Base-by-base conservation (phyloP, 2,797 vertebrate species). In the Agapornis canus region DNA sequence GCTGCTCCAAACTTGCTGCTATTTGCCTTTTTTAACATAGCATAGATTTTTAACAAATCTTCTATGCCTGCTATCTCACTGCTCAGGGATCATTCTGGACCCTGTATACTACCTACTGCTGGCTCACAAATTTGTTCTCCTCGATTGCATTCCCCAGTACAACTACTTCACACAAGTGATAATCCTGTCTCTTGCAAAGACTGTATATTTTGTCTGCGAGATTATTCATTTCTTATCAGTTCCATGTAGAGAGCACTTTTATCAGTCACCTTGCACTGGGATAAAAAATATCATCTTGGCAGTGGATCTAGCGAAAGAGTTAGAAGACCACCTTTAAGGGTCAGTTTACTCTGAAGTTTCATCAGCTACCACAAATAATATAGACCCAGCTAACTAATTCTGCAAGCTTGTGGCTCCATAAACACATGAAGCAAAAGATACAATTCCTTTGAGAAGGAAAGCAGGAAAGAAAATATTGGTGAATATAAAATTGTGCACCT, bases 151-250 rank as follows among this genome's bases (percentile, higher is more conserved):
- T 89, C 59, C 63, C 60, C 26, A 21, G 32, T 19, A 54, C 31
- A 47, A 61, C 51, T 37, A 22, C 80, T 82, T 94, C n/a, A 57
- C 18, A 68, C 13, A 49, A 61, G 56, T 37, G 43, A 72, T 66
- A 93, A 88, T 45, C 54, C 59, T 51, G 43, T 56, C 82, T 90
- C 69, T 77, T 63, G 42, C 59, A 82, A 92, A 82, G 40, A 52
- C 21, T 25, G 3, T 39, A 12, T 42, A 77, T 89, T 92, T 68
- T n/a, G 17, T 54, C 85, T 77, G 54, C 5, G 48, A 82, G 40
- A 90, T 73, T 79, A 86, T 84, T 90, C 63, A 52, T 86, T 92
- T 79, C 82, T 94, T 94, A 94, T 82, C 89, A 68, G 52, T 60
- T 83, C 40, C 10, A 18, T 0, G 3, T 47, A 76, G 59, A 88